Conservation (phyloP, 2,888 invertebrate genomes). For the Lasioglossum calceatum region DNA sequence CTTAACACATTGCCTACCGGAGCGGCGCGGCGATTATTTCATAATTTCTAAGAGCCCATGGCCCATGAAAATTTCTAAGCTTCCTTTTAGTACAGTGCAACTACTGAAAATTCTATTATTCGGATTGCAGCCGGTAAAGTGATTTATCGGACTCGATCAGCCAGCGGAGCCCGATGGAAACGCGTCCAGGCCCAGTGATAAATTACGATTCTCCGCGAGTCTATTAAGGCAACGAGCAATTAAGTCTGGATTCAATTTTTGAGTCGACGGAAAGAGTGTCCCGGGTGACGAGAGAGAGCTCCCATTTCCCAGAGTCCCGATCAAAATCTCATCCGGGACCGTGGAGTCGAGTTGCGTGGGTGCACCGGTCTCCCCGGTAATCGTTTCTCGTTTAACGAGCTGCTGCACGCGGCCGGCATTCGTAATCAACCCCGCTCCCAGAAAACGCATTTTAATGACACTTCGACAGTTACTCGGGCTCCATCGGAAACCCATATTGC, state of each 20-base stretch:
- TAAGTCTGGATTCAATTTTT: constrained; percentile 45
- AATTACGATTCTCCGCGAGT: constrained; percentile 30
- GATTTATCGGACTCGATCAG: constrained; percentile 38
- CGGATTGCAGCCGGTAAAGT: too few species aligned
- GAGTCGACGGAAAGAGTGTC: constrained; percentile 5
- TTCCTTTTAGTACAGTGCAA: too few species aligned
- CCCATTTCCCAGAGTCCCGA: background rate
- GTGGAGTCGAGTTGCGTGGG: constrained; percentile 34
- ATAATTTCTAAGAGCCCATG: background rate
- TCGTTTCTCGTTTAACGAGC: constrained; percentile 68
- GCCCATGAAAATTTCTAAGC: background rate
- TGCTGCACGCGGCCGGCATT: constrained; percentile 59
- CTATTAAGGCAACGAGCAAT: constrained; percentile 38
- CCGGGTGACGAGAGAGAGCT: background rate
- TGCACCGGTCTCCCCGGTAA: constrained; percentile 46
- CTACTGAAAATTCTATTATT: too few species aligned
- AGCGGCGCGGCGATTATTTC: background rate
- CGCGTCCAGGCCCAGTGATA: constrained; percentile 23
- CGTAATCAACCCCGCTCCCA: constrained; percentile 51
- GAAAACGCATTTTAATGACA: constrained; percentile 63
- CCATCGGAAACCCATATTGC: background rate
- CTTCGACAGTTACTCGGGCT: constrained; percentile 8
- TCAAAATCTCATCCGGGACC: constrained; percentile 6
- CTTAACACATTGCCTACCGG: too few species aligned
- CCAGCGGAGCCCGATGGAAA: constrained; percentile 27